Percentiles rank a stretch among this genome's conserved stretches.
Conservation (phyloP, 2,888 invertebrate species). For the Rhorus exstirpatorius region DNA sequence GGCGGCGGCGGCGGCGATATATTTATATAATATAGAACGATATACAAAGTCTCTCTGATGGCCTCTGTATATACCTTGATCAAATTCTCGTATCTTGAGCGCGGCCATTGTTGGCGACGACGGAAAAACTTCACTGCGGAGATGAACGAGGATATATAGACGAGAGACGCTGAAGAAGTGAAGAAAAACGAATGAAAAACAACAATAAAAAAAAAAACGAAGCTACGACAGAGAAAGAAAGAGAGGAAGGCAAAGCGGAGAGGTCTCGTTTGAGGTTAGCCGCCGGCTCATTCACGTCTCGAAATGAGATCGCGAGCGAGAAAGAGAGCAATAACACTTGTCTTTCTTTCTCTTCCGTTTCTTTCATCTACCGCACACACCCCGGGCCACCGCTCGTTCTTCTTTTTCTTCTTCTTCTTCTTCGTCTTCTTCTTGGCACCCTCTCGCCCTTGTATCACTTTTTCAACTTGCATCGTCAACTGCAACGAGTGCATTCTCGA, state of each 20-base stretch:
- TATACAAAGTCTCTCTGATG: conserved; percentile 8
- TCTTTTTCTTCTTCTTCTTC: conserved; percentile 15
- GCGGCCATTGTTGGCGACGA: conserved; percentile 66
- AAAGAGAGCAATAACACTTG: conserved; percentile 52
- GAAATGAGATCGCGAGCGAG: conserved; percentile 66
- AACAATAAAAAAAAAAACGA: conserved; percentile 40
- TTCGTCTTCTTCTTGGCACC: conserved; percentile 14
- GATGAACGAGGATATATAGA: conserved; percentile 60
- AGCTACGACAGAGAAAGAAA: conserved; percentile 42
- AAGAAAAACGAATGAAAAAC: conserved; percentile 60
- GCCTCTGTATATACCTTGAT: conserved; percentile 16
- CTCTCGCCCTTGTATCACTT: conserved; percentile 23
- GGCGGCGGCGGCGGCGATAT: no score
- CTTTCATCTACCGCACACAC: conserved; percentile 64
- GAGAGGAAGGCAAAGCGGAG: conserved; percentile 63
- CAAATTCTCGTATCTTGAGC: conserved; percentile 38
- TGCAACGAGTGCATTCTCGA: conserved; percentile 23
- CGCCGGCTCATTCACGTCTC: conserved; percentile 85
- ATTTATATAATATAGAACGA: no score
- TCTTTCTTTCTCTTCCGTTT: conserved; percentile 66
- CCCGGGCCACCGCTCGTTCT: conserved; percentile 27
- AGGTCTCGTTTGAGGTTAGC: conserved; percentile 84
- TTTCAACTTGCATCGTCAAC: conserved; percentile 38
- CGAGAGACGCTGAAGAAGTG: conserved; percentile 45
- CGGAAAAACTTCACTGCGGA: conserved; percentile 63